Evolutionary conservation across 37 sponge, comb jelly and placozoan genomes (phyloP), one percentile per base, ranked within the genome.

Genomic region (Beroe forskalii): DNA sequence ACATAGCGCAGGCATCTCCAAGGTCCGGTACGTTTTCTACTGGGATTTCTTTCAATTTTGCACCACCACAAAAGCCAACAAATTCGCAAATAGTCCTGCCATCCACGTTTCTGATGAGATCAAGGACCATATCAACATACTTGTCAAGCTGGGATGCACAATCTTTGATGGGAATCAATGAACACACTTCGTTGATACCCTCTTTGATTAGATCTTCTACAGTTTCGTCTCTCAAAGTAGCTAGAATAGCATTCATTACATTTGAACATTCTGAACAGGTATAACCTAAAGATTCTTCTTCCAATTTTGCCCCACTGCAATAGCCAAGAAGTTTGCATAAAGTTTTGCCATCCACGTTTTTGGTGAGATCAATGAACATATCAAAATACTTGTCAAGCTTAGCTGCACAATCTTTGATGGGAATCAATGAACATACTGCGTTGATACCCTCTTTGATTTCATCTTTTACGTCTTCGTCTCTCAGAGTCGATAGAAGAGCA

Each of bases 261-360:
- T 42, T 80, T 6, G 86, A 33, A 24, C 86, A 80, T 37, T 80
- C 86, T 24, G 55, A 41, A 30, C 86, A 80, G 3, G 86, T 80
- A 48, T 80, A 43, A 23, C 55, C 86, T 28, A 44, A 12, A 12
- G 12, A 6, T 17, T 17, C 55, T 48, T 48, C 55, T 17, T 17
- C 6, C 6, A 12, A 6, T 17, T 48, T 12, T 12, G 55, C 6
- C 12, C 12, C 12, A 48, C 55, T 48, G 55, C 55, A 80, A 24
- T 42, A 37, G 19, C 86, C 86, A 24, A 80, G 8, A 22, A 44
- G 27, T 9, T 48, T 80, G 86, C 86, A 80, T 2, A 80, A 27
- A 41, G 44, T 44, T 25, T 42, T 80, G 3, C 30, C 55, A 37
- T 80, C 86, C 86, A 80, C 9, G 4, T 80, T 80, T 20, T 41